Percentiles rank a stretch among this genome's conserved stretches.
phyloP scores from a whole-genome alignment of 2,888 invertebrate genomes.

The Magallana nippona region DNA sequence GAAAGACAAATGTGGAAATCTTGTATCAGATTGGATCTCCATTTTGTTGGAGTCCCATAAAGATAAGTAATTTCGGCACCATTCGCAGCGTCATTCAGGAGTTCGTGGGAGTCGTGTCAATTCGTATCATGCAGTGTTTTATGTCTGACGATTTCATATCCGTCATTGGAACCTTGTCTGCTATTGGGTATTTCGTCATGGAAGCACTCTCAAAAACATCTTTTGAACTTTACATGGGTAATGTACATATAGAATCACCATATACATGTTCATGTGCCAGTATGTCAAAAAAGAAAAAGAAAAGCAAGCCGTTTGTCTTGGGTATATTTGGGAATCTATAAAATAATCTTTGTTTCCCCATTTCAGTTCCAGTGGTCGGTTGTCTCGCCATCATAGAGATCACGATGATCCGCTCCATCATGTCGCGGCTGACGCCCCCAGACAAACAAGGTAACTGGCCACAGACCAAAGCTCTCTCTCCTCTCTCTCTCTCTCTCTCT shows the following conservation, averaged over 20 bases:
- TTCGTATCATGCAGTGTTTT: constrained; percentile 57
- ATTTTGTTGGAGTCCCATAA: constrained; percentile 61
- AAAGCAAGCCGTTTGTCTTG: no score
- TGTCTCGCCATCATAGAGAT: constrained; percentile 39
- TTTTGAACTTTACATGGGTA: constrained; percentile 44
- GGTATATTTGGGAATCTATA: no score
- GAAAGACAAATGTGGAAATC: constrained; percentile 54
- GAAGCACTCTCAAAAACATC: constrained; percentile 50
- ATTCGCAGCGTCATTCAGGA: constrained; percentile 49
- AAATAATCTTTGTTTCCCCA: no score
- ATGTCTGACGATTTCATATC: constrained; percentile 59
- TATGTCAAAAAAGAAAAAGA: not conserved
- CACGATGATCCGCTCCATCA: constrained; percentile 33
- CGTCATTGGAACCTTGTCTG: constrained; percentile 54
- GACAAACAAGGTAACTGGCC: constrained; percentile 40
- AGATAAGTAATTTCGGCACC: constrained; percentile 56
- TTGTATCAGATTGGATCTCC: constrained; percentile 57
- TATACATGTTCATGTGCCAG: not conserved
- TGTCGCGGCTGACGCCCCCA: constrained; percentile 39
- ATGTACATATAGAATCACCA: not conserved
- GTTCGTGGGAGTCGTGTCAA: constrained; percentile 51
- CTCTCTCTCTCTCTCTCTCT: no score
- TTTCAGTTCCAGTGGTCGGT: constrained; percentile 38
- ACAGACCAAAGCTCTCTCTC: no score
- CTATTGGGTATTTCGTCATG: constrained; percentile 46